phyloP scores from a whole-genome alignment of 1,140 invertebrate genomes.

The Aplysia californica region DNA sequence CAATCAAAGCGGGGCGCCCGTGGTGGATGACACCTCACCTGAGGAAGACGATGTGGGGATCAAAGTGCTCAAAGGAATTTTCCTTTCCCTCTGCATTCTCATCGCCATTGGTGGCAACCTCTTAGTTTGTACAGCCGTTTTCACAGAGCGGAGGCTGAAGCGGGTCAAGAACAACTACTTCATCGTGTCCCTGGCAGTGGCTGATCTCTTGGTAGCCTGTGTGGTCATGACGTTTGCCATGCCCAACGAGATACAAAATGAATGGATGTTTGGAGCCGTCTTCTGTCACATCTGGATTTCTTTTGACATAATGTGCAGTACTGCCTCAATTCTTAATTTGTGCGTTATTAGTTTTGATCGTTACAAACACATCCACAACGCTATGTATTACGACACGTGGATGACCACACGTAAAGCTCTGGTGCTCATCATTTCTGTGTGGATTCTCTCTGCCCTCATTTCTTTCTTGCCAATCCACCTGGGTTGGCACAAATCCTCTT shows the following conservation, averaged over 20 bases:
- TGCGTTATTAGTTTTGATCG: slow-evolving; percentile 98
- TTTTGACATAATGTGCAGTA: slow-evolving; percentile 99
- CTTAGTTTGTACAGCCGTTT: slow-evolving; percentile 94
- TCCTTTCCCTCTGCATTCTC: slow-evolving; percentile 72
- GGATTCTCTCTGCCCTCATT: slow-evolving; percentile 93
- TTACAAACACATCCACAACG: slow-evolving; percentile 98
- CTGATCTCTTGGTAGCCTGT: slow-evolving; percentile 88
- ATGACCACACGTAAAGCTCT: slow-evolving; percentile 84
- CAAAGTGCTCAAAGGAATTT: slow-evolving; percentile 54
- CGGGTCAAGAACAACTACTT: slow-evolving; percentile 93
- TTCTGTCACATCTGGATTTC: slow-evolving; percentile 99
- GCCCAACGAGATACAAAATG: slow-evolving; percentile 71
- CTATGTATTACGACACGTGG: slow-evolving; percentile 95
- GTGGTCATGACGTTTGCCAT: slow-evolving; percentile 80
- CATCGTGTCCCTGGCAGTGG: slow-evolving; percentile 93
- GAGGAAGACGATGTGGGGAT: slow-evolving; percentile 41
- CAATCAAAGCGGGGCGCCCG: too few relatives aligned
- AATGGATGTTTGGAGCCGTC: slow-evolving; percentile 95
- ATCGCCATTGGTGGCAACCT: slow-evolving; percentile 94
- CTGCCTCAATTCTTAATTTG: slow-evolving; percentile 97
- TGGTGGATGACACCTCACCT: background rate
- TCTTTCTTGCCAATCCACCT: slow-evolving; percentile 97
- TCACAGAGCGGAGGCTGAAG: slow-evolving; percentile 90
- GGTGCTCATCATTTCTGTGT: slow-evolving; percentile 93
- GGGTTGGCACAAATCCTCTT: slow-evolving; percentile 79